A percentile compares a stretch with the other conserved stretches of the same genome.
Conservation (phyloP, 2,113 vertebrate species). For the Calyptomena viridis region DNA sequence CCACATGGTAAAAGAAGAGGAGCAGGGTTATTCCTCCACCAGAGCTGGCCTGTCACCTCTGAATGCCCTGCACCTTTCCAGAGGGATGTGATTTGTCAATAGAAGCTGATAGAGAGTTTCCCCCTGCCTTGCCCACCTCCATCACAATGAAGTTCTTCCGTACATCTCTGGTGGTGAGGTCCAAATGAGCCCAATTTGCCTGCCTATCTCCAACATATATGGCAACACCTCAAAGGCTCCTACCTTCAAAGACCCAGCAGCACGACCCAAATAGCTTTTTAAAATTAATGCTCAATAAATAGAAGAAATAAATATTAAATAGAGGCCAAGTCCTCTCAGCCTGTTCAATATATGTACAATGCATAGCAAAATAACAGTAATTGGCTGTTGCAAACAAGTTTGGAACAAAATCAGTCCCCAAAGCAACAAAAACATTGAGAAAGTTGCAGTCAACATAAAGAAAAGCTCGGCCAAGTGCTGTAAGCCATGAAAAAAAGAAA, state of each 20-base stretch:
- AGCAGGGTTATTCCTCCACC: background rate
- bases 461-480: background rate
- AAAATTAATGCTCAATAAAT: conserved; percentile 76
- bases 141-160: conserved; percentile 42
- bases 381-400: conserved; percentile 28
- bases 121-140: conserved; percentile 49
- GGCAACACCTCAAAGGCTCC: background rate
- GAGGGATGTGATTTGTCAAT: conserved; percentile 6
- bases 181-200: conserved; percentile 21
- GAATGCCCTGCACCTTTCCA: background rate
- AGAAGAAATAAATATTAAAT: conserved; percentile 82
- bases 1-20: fast-evolving
- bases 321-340: conserved; percentile 54
- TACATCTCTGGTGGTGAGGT: conserved; percentile 24
- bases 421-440: background rate
- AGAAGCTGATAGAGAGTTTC: conserved; percentile 37
- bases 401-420: conserved; percentile 3
- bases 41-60: background rate
- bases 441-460: background rate
- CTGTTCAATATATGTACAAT: conserved; percentile 75
- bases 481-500: background rate
- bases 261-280: background rate
- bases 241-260: background rate
- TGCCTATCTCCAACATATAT: background rate
- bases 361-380: conserved; percentile 77